Percentiles rank a stretch among this genome's conserved stretches.
Conservation (phyloP, 1,140 invertebrate genomes). For the Heliconius himera region DNA sequence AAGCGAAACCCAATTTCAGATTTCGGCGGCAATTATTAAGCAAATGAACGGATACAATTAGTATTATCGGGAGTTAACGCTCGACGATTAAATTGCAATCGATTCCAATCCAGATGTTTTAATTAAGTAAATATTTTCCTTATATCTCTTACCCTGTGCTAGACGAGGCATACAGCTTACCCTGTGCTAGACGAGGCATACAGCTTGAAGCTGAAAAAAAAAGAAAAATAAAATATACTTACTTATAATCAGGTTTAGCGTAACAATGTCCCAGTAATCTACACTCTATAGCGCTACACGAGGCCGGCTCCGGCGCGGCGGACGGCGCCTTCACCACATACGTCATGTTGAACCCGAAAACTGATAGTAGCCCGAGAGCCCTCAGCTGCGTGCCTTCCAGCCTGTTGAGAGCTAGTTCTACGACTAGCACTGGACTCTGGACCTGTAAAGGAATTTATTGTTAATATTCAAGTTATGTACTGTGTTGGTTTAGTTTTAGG, state of each 20-base stretch:
- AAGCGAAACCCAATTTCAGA: constrained; percentile 39
- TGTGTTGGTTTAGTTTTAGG: no score
- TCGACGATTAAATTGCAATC: constrained; percentile 3
- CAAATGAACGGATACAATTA: constrained; percentile 36
- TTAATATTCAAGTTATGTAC: no score
- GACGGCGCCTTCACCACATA: constrained; percentile 87
- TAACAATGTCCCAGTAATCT: constrained; percentile 92
- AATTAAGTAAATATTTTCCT: not conserved
- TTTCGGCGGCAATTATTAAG: constrained; percentile 38
- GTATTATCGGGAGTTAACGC: constrained; percentile 26
- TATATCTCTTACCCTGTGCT: not conserved
- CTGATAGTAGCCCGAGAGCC: constrained; percentile 89
- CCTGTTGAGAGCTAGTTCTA: no score
- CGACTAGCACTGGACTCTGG: constrained; percentile 44
- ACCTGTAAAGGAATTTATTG: constrained; percentile 79
- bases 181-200: no score
- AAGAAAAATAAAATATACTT: constrained; percentile 62
- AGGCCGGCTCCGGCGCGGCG: constrained; percentile 77
- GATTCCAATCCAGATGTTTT: not conserved
- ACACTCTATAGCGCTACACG: constrained; percentile 90
- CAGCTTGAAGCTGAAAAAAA: no score
- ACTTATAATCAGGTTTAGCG: constrained; percentile 86
- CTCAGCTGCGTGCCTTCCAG: constrained; percentile 83
- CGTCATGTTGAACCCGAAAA: constrained; percentile 96
- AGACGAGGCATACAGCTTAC: no score